Conservation (phyloP, 2,113 vertebrate species). For the Myiagra hebetior region DNA sequence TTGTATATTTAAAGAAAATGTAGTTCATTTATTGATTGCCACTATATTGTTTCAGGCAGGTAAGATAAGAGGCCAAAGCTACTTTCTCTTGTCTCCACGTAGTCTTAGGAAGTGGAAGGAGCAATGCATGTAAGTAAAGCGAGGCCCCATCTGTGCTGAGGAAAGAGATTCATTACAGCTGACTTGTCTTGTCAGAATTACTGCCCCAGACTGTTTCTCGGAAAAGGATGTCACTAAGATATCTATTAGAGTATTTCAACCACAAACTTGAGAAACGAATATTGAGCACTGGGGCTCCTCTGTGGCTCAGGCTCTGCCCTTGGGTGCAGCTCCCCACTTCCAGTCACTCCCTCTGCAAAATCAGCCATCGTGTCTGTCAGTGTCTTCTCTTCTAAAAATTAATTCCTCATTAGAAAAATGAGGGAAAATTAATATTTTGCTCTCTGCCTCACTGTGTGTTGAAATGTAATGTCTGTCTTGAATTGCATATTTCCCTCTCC, state of each 20-base stretch:
- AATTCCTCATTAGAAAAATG: not conserved
- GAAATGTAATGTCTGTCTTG: not conserved
- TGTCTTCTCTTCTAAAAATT: not conserved
- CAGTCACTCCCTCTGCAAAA: not conserved
- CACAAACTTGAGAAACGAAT: not conserved
- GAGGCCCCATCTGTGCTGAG: constrained; percentile 42
- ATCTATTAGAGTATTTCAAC: constrained; percentile 18
- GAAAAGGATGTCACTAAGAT: constrained; percentile 15
- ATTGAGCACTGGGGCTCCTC: not conserved
- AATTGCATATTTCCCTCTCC: not conserved
- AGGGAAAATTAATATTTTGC: rapidly evolving
- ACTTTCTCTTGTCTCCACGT: not conserved
- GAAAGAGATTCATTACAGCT: constrained; percentile 58
- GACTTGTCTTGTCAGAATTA: constrained; percentile 61
- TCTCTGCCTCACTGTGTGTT: not conserved
- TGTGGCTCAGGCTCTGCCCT: not conserved
- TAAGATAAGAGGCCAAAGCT: not conserved
- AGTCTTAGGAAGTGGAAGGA: not conserved
- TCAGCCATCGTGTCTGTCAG: rapidly evolving
- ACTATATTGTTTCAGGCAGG: constrained; percentile 33
- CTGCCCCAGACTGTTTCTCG: not conserved
- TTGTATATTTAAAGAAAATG: constrained; percentile 4
- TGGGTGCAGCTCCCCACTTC: not conserved
- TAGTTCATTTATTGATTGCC: constrained; percentile 22
- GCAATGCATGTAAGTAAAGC: not conserved